Base-by-base conservation (phyloP, 2,888 invertebrate species). In the Ormyrus thymus region DNA sequence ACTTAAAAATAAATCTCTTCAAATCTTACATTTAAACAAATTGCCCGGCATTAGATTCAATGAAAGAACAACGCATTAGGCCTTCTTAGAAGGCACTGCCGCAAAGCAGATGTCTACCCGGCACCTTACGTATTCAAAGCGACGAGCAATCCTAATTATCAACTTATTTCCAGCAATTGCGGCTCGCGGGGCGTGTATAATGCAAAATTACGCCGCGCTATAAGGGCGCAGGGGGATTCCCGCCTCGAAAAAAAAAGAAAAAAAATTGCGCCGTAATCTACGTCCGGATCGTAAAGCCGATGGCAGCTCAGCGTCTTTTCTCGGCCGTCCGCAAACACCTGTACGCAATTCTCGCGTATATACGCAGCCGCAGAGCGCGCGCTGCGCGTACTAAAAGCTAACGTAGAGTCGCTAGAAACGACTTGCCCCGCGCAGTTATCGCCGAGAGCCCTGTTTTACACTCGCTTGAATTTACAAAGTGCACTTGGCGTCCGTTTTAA, bases 261-360 rank as follows among this genome's bases (percentile, higher is more conserved):
- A 75, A 46, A 69, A 76, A 69, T 62, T 76, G 69, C 68, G n/a
- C 61, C 43, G 58, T 50, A 70, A 76, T 70, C 50, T 64, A 58
- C 62, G 6, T 13, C 11, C 50, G 45, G 76, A 76, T 76, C 76
- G 45, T 76, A 70, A 76, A 76, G 55, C 62, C 70, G 64, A 70
- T 56, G 29, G 29, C 29, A 4, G 29, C 29, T n/a, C 29, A 69
- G 69, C 76, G 56, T 50, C 53, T 68, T 53, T 46, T 62, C 53
- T 10, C 46, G n/a, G 59, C 29, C 29, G 11, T 8, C 5, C 51
- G 61, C 61, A 15, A 29, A 50, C 65, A 83, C 81, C 69, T 74
- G 72, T 59, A 71, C 43, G 48, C 59, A 68, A 43, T 78, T 79
- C 55, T 62, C 29, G 29, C 29, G 29, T 29, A 29, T 29, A 3